Percentiles rank a stretch among this genome's conserved stretches.
Conservation (phyloP, 1,140 invertebrate genomes). For the Neodiprion pinetum region DNA sequence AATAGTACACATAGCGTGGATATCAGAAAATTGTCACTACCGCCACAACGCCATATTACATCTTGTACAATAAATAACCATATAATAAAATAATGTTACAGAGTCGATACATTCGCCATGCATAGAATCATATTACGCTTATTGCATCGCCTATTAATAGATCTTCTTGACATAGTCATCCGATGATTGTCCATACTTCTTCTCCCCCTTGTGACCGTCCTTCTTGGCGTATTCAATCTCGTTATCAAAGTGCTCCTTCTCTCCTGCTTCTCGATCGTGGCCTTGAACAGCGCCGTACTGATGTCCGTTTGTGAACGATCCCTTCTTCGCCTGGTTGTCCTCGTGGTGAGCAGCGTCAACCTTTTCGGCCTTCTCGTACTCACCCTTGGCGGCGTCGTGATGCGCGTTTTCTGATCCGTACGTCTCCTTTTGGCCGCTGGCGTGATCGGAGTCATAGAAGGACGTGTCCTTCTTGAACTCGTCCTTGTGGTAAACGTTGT, state of each 20-base stretch:
- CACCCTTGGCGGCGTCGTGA: constrained; percentile 66
- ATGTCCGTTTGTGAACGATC: constrained; percentile 67
- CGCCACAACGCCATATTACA: neutral
- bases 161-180: constrained; percentile 64
- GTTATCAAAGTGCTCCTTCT: constrained; percentile 72
- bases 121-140: neutral
- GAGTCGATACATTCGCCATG: neutral
- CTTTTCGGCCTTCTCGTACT: constrained; percentile 69
- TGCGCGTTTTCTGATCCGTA: constrained; percentile 67
- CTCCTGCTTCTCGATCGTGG: constrained; percentile 71
- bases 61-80: neutral
- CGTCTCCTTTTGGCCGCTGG: constrained; percentile 69
- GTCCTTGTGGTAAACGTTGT: constrained; percentile 73
- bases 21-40: too few relatives aligned
- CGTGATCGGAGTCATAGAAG: constrained; percentile 72
- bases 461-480: constrained; percentile 74
- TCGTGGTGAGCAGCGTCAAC: constrained; percentile 69
- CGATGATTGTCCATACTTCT: constrained; percentile 68
- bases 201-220: constrained; percentile 70
- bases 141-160: neutral
- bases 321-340: constrained; percentile 68
- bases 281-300: constrained; percentile 69
- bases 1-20: too few relatives aligned
- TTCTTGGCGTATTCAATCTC: constrained; percentile 73
- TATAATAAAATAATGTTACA: neutral